These are phyloP conservation scores for Sipha maydis DNA, from an alignment of 2,888 invertebrate genomes.

Conservation along the genomic window DNA sequence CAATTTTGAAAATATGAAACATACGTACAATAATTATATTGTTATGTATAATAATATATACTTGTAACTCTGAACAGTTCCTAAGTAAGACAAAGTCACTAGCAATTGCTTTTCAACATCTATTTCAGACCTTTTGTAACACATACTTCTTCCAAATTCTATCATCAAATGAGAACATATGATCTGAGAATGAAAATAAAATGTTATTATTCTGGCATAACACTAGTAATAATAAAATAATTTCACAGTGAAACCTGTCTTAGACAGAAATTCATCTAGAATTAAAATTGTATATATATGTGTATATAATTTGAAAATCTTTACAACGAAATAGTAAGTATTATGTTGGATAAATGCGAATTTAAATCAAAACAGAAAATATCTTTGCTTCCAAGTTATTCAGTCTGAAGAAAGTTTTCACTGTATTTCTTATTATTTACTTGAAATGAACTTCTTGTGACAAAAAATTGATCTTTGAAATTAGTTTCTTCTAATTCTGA, in stretches of 20 bases:
- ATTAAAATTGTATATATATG: too few relatives aligned
- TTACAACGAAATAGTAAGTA: too few relatives aligned
- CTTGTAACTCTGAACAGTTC: constrained; percentile 53
- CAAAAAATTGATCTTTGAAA: constrained; percentile 47
- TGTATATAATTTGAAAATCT: too few relatives aligned
- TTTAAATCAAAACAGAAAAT: too few relatives aligned
- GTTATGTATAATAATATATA: not conserved
- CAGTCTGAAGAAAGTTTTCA: not conserved
- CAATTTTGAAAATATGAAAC: not conserved
- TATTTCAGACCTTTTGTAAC: constrained; percentile 22
- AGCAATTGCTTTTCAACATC: constrained; percentile 57
- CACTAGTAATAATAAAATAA: not conserved
- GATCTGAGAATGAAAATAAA: constrained; percentile 14
- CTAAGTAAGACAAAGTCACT: constrained; percentile 43
- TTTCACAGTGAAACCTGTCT: not conserved
- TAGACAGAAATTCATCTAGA: not conserved
- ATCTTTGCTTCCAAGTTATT: too few relatives aligned
- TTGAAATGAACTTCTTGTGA: constrained; percentile 53
- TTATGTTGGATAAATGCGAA: too few relatives aligned
- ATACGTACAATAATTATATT: not conserved
- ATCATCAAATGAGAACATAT: constrained; percentile 36
- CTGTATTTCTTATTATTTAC: constrained; percentile 29
- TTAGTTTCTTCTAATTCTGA: constrained; percentile 48
- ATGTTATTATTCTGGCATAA: not conserved
- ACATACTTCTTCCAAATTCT: constrained; percentile 14